Percentiles rank a stretch among this genome's conserved stretches.
These are phyloP conservation scores for Geococcyx californianus DNA, from an alignment of 2,113 vertebrate genomes.

Conservation along the genomic window DNA sequence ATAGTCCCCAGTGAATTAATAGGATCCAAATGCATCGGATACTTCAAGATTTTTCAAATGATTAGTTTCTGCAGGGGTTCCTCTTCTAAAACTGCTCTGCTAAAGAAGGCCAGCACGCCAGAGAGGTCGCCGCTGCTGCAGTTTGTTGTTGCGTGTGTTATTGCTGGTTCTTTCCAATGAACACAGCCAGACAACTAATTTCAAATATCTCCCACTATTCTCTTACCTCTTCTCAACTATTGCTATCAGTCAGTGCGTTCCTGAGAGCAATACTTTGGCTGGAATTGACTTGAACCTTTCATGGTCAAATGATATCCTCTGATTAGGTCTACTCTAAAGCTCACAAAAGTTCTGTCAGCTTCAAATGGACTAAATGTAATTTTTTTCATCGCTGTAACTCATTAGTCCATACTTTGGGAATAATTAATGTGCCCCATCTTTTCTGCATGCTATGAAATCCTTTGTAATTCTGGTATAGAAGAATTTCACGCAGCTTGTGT, in stretches of 20 bases:
- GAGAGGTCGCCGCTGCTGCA: neutral
- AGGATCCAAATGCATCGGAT: neutral
- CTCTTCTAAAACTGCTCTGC: neutral
- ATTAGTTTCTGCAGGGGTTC: neutral
- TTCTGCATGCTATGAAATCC: neutral
- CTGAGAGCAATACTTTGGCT: neutral
- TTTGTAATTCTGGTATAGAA: neutral
- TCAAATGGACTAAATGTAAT: neutral
- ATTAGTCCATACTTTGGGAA: neutral
- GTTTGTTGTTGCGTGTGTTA: neutral
- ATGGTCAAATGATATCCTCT: neutral
- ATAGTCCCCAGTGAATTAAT: neutral
- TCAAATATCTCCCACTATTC: constrained; percentile 34
- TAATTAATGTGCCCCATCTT: neutral
- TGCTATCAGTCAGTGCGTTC: neutral
- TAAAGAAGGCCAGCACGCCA: rapidly evolving
- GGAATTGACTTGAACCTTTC: neutral
- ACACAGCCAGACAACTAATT: neutral
- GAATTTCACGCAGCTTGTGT: neutral
- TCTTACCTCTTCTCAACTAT: constrained; percentile 18
- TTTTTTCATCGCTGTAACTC: neutral
- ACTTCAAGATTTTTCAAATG: neutral
- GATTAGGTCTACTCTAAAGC: neutral
- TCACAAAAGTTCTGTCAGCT: neutral
- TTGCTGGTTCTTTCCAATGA: neutral